Evolutionary conservation across 2,113 vertebrate genomes (phyloP), one percentile per base, ranked within the genome.

Genomic region (Dasyornis broadbenti): DNA sequence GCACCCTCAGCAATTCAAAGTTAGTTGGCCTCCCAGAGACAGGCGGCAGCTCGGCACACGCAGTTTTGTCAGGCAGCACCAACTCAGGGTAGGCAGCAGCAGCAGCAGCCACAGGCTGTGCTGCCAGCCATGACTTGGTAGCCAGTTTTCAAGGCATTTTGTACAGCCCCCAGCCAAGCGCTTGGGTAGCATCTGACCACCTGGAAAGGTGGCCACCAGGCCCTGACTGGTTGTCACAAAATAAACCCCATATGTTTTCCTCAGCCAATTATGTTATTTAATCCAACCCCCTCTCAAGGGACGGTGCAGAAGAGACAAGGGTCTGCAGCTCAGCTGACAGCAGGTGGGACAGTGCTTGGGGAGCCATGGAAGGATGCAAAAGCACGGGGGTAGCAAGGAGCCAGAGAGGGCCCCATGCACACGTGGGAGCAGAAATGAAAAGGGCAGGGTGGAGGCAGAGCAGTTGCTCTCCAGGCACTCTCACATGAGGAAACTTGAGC

Each of bases 321-420:
- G 35, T 47, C 42, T 33, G 54, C 6, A 49, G 69, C 47, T 40
- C 0, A 1, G 50, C 3, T 52, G 49, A 6, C 20, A 45, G 69
- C 40, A 16, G 2, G 8, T 3, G 30, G 42, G 59, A 33, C 54
- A 54, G 11, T 3, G 2, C 59, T 9, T 0, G 0, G n/a, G 39
- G 45, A 77, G 26, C 16, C 6, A 14, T 9, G 42, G 45, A 84
- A 81, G 70, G 56, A 81, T n/a, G 37, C 21, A 53, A 13, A 42
- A 73, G 19, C 2, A 4, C 10, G 6, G 20, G 33, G 21, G 12
- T 17, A 31, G 31, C 6, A 13, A 37, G 35, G 31, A 35, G 45
- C 15, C 0, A 4, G 28, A 65, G 59, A 27, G 35, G 12, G 2
- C 27, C 12, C 15, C 9, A 2, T 0, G 0, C 11, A 9, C 0